Evolutionary conservation across 1,140 invertebrate genomes (phyloP), one percentile per base, ranked within the genome.

Genomic region (Rhopalosiphum padi): DNA sequence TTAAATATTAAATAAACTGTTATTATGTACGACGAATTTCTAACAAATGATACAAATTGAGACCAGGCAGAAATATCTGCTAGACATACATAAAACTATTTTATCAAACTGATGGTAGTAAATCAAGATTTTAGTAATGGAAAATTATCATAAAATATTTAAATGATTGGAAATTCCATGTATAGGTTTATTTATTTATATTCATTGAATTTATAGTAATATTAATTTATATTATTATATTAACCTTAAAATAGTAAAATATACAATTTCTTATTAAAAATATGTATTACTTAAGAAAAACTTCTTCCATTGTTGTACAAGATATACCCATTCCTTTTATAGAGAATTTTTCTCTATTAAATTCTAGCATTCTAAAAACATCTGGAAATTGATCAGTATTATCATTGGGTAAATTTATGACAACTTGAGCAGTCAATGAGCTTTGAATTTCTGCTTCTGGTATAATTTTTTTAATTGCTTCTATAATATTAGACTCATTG

Each of bases 281-380:
- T 53, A 53, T 35, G 37, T n/a, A 90, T 95, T 95, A 96, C 96
- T 95, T 96, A 3, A 97, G 94, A 94, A 97, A 97, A 22, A 97
- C 97, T 95, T 97, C 97, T 94, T 97, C 97, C 96, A 97, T 96
- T 22, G 97, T 97, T 23, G 96, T 97, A 43, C 96, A 95, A 11
- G 96, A 96, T 41, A 96, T 95, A 23, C 96, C 96, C 95, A 96
- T 96, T 93, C 96, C 96, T 35, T 95, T 94, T 91, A 97, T 96
- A 11, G 96, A 96, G 23, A 97, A 94, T 60, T 95, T 94, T 3
- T 94, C 93, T 94, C 95, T 95, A 18, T 95, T 94, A 3, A 94
- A 53, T 93, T 97, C 96, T 35, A 97, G 93, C 51, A 95, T 94
- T 37, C 94, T 94, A 95, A 97, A 97, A 53, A 97, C 94, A 11